These are phyloP conservation scores for Tribolium freemani DNA, from an alignment of 2,888 invertebrate species.

Conservation along the genomic window DNA sequence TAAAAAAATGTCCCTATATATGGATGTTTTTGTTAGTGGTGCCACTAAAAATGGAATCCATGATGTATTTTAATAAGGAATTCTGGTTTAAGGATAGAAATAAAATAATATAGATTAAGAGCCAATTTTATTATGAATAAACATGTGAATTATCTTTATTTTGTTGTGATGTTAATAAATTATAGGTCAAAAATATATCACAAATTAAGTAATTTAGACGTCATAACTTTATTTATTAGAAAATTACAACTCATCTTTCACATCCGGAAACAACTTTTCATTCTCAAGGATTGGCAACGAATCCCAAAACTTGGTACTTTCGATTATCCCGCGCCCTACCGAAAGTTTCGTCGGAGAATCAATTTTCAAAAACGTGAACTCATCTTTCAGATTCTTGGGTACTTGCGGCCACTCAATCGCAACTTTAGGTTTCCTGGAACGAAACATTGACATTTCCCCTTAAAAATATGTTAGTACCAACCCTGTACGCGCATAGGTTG, in stretches of 20 bases:
- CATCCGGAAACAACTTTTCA: conserved; percentile 14
- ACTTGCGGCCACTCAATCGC: conserved; percentile 68
- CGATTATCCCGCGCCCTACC: conserved; percentile 71
- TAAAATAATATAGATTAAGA: too few relatives aligned
- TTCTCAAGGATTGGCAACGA: conserved; percentile 9
- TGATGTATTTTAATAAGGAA: too few relatives aligned
- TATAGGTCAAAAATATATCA: too few relatives aligned
- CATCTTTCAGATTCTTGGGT: conserved; percentile 64
- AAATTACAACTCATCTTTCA: conserved; percentile 5
- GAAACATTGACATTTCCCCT: background rate
- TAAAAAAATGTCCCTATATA: too few relatives aligned
- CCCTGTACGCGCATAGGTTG: conserved; percentile 72
- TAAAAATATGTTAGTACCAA: conserved; percentile 56
- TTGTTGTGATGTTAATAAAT: too few relatives aligned
- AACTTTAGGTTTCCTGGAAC: conserved; percentile 40
- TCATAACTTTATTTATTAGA: background rate
- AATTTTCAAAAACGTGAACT: conserved; percentile 71
- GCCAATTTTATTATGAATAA: too few relatives aligned
- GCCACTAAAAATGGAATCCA: too few relatives aligned
- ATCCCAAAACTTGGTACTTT: conserved; percentile 73
- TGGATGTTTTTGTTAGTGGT: too few relatives aligned
- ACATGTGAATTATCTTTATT: too few relatives aligned
- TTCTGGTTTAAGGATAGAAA: too few relatives aligned
- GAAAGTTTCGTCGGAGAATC: conserved; percentile 56
- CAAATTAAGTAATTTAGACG: too few relatives aligned